Conservation (phyloP, 2,888 invertebrate species). For the Pyrrhia umbra region DNA sequence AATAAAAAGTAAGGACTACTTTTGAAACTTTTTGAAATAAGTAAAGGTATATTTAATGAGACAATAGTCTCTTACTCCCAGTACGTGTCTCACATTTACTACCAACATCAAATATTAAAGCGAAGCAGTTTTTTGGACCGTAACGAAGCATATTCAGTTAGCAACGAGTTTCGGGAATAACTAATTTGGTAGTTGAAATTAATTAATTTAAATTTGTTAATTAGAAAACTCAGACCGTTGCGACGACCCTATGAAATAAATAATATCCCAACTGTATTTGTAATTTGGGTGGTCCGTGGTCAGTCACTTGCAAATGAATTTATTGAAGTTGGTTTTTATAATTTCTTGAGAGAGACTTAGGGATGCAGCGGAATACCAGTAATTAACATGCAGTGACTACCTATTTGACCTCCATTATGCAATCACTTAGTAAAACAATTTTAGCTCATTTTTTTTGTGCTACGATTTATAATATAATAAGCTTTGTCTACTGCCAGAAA, state of each 20-base stretch:
- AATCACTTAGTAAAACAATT: too few species aligned
- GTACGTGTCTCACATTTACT: neutral
- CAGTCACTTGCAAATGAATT: neutral
- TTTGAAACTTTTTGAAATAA: too few species aligned
- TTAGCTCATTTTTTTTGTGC: too few species aligned
- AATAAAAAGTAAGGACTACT: too few species aligned
- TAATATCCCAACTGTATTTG: slow-evolving; percentile 2
- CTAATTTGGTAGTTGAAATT: slow-evolving; percentile 38
- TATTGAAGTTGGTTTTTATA: neutral
- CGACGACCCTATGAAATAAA: neutral
- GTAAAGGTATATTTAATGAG: too few species aligned
- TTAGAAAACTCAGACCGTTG: slow-evolving; percentile 20
- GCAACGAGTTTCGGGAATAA: slow-evolving; percentile 22
- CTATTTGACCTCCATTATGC: too few species aligned
- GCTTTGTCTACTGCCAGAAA: too few species aligned
- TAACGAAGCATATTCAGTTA: slow-evolving; percentile 28
- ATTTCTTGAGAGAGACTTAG: neutral
- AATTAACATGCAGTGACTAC: too few species aligned
- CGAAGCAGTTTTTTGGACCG: slow-evolving; percentile 8
- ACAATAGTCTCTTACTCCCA: too few species aligned
- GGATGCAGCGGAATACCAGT: too few species aligned
- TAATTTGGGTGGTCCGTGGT: neutral
- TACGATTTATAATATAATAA: too few species aligned
- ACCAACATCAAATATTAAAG: neutral
- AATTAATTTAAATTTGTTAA: slow-evolving; percentile 45